Percentiles rank a stretch among this genome's conserved stretches.
Conservation (phyloP, 2,113 vertebrate species). For the Amazona guildingii region DNA sequence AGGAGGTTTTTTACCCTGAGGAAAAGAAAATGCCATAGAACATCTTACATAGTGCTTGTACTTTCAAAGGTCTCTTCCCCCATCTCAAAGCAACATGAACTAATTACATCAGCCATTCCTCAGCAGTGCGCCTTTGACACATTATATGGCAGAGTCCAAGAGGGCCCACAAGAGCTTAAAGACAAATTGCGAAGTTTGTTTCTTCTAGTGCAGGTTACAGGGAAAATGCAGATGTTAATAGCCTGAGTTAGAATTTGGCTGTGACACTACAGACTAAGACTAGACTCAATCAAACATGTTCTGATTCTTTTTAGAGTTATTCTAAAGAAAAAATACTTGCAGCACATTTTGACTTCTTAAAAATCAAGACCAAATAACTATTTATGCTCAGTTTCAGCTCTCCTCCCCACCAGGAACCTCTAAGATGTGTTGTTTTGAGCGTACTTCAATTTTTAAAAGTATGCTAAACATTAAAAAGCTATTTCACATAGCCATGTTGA, state of each 20-base stretch:
- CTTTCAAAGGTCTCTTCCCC: neutral
- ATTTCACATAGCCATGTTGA: neutral
- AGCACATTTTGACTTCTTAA: neutral
- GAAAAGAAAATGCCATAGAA: neutral
- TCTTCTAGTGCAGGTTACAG: neutral
- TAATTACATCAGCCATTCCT: neutral
- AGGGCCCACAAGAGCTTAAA: neutral
- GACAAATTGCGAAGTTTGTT: neutral
- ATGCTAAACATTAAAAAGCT: neutral
- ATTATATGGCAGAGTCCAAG: neutral
- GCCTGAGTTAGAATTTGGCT: neutral
- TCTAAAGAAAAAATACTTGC: neutral
- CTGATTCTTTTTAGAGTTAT: neutral
- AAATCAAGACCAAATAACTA: neutral
- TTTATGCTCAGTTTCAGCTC: neutral
- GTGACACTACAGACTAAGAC: neutral
- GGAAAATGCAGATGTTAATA: neutral
- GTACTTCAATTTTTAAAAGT: neutral
- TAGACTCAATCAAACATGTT: neutral
- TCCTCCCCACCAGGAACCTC: neutral
- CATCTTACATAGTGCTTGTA: neutral
- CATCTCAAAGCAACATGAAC: neutral
- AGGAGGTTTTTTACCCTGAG: neutral
- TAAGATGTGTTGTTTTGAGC: neutral
- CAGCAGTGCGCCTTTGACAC: neutral